Evolutionary conservation across 2,888 invertebrate species (phyloP), one percentile per base, ranked within the genome.

Genomic region (Scaptomyza caliginosa): DNA sequence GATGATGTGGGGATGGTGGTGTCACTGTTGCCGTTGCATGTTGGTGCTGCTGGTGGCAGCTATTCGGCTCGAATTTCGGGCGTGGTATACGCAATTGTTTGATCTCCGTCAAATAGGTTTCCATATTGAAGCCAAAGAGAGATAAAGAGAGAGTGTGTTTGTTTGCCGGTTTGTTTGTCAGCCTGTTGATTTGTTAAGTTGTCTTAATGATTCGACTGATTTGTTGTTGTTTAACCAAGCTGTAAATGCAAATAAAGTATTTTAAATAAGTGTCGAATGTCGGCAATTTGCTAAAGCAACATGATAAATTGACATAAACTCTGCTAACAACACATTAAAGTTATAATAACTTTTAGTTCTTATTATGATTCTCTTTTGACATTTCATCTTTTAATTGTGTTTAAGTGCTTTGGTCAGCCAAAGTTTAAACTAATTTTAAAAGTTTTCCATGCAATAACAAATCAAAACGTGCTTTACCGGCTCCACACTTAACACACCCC

Each of bases 51-150:
- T 82, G 81, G 39, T 84, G 86, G 77, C 81, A 82, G 88, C 89
- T 92, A 88, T 90, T 92, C 19, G 90, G 86, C 63, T 88, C 93
- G 88, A 96, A 96, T 92, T 96, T 96, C 4, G 96, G 96, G 73
- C 96, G 93, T 23, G 96, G 96, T 83, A 96, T 96, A 80, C 95
- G 93, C 68, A 96, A 94, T 77, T 95, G 94, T 91, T 96, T 96
- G 45, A 96, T 95, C 90, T 96, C 96, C 74, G 94, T 94, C 86
- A 96, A 91, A 96, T 96, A 96, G 79, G 95, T 95, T 90, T 96
- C 96, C 96, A 96, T 96, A 77, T 69, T 88, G 56, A 10, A 32
- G 34, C 16, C 16, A 16, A 26, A 32, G 2, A 2, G 28, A 5
- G 26, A 45, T 6, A 42, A 16, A 13, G 0, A 24, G 26, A 5